phyloP scores from a whole-genome alignment of 2,888 invertebrate genomes.

The Endomychus coccineus region DNA sequence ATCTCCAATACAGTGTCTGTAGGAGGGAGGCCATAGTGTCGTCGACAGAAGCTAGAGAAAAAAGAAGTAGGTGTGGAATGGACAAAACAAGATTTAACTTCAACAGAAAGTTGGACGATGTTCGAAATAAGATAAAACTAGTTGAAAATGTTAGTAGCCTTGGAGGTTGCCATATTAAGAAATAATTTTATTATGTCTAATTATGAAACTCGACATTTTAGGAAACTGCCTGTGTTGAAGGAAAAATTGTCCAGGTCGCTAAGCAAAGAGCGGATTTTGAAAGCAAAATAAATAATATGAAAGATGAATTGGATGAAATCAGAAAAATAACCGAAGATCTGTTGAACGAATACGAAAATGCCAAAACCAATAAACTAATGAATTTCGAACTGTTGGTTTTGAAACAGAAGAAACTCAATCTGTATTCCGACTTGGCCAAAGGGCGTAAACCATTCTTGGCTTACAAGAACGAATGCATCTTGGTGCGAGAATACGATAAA shows the following conservation, averaged over 20 bases:
- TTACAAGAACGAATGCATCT: constrained; percentile 40
- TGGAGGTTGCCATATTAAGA: not conserved
- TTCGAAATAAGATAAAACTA: constrained; percentile 51
- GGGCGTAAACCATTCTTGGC: constrained; percentile 32
- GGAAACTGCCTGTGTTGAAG: too few relatives aligned
- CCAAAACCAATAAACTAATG: constrained; percentile 42
- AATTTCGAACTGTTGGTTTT: constrained; percentile 56
- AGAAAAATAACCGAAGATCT: constrained; percentile 17
- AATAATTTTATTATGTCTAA: not conserved
- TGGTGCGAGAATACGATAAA: constrained; percentile 52
- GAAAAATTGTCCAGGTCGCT: constrained; percentile 27
- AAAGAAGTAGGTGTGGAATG: constrained; percentile 38
- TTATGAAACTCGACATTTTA: constrained; percentile 1
- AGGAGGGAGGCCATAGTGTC: constrained; percentile 58
- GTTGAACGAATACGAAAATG: constrained; percentile 27
- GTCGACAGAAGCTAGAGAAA: constrained; percentile 50
- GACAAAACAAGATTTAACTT: constrained; percentile 46
- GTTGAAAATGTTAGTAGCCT: constrained; percentile 42
- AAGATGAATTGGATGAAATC: constrained; percentile 11
- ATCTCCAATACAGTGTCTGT: constrained; percentile 58
- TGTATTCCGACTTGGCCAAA: constrained; percentile 49
- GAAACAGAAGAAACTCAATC: constrained; percentile 60
- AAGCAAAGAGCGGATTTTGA: constrained; percentile 31
- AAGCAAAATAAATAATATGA: constrained; percentile 24
- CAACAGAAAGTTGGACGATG: constrained; percentile 52